These are phyloP conservation scores for Eulemur rubriventer DNA, from an alignment of 2,797 vertebrate genomes.

Conservation along the genomic window DNA sequence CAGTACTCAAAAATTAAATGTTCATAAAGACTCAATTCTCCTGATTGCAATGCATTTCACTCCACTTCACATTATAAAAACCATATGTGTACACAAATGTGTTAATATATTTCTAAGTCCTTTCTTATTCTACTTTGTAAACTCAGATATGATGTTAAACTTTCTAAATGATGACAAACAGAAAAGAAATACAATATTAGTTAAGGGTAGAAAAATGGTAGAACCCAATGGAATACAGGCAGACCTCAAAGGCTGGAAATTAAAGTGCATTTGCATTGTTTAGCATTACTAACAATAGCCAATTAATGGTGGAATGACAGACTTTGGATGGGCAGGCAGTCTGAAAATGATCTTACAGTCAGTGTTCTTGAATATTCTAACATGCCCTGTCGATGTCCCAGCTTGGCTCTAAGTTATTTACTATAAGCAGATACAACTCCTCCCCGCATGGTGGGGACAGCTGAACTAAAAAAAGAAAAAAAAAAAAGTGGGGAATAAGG, in stretches of 20 bases:
- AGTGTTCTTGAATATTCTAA: neutral
- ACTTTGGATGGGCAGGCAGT: neutral
- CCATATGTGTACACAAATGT: neutral
- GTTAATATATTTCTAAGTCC: neutral
- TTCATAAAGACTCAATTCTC: slow-evolving; percentile 8
- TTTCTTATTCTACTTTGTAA: slow-evolving; percentile 34
- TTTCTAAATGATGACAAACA: neutral
- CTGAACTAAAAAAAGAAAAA: neutral
- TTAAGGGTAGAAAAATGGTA: slow-evolving; percentile 2
- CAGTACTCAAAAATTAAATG: slow-evolving; percentile 39
- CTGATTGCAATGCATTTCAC: neutral
- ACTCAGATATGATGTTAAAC: slow-evolving; percentile 37
- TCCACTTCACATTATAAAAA: slow-evolving; percentile 5
- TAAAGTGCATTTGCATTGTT: neutral
- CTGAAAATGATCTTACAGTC: neutral
- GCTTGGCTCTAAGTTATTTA: neutral
- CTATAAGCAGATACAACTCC: neutral
- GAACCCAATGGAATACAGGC: neutral
- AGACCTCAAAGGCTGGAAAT: neutral
- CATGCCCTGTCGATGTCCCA: neutral
- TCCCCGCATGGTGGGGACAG: neutral
- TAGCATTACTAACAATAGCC: neutral
- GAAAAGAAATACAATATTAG: slow-evolving; percentile 26
- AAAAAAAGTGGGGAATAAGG: neutral
- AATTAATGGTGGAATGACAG: neutral